Conservation (phyloP, 2,113 vertebrate species). For the Phasianus colchicus region DNA sequence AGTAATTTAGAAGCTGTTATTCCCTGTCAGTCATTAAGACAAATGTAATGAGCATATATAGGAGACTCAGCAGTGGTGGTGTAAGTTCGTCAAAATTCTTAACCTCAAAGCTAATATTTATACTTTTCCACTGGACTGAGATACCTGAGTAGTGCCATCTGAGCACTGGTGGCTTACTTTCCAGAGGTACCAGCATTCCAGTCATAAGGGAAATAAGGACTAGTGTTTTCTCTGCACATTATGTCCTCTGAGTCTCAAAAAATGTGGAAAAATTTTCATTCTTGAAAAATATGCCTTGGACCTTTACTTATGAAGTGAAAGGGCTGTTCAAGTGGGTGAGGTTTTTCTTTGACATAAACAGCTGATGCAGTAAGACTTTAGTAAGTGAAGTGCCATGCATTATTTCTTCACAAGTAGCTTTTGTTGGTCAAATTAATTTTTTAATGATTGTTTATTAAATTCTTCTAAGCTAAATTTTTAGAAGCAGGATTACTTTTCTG, state of each 20-base stretch:
- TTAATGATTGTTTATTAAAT: neutral
- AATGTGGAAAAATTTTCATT: neutral
- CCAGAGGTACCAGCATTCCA: neutral
- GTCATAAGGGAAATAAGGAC: neutral
- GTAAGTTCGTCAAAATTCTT: neutral
- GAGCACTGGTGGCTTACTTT: neutral
- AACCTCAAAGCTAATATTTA: neutral
- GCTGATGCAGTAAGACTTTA: neutral
- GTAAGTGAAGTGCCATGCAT: neutral
- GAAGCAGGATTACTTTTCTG: neutral
- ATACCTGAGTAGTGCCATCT: rapidly evolving
- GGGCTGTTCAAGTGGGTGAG: neutral
- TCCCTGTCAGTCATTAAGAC: neutral
- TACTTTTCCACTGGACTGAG: neutral
- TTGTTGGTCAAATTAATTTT: neutral
- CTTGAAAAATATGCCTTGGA: neutral
- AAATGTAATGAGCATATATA: neutral
- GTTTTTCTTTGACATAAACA: neutral
- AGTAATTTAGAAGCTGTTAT: neutral
- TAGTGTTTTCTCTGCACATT: neutral
- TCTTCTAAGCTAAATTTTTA: neutral
- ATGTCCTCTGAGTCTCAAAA: neutral
- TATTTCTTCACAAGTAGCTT: neutral
- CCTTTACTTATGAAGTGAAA: neutral
- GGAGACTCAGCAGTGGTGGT: neutral